Base-by-base conservation (phyloP, 2,888 invertebrate species). In the Liopterus haemorrhoidalis region DNA sequence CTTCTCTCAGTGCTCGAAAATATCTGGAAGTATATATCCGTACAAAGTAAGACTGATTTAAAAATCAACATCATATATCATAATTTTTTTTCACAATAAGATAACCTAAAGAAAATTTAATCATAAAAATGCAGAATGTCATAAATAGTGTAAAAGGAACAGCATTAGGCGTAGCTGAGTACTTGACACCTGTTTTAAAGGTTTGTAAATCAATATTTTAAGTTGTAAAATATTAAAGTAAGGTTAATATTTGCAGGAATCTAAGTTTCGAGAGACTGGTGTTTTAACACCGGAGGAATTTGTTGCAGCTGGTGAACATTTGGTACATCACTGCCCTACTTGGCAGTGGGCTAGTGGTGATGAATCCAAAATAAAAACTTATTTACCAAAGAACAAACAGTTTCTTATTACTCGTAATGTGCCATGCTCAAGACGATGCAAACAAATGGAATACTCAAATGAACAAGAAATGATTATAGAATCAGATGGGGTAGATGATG, bases 281-380 rank as follows among this genome's bases (percentile, higher is more conserved):
- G 95, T 97, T 2, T 67, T 99, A 19, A 99, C 96, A n/a, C 97
- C 97, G 1, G 96, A 96, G 66, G 99, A 97, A 73, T 99, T 97
- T 76, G 91, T 99, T 3, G 92, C 88, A 3, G 97, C 99, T 14
- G 99, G 99, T 1, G 97, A 99, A 63, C 97, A 99, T 69, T 71
- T 99, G 43, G 96, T 97, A 0, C 96, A 99, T 69, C 96, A 97
- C 64, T 99, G 97, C 64, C 97, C 99, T 0, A 97, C 99, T 0
- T 99, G 99, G 99, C 91, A 94, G 63, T 99, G 99, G 99, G 85
- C 90, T 1, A 75, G 78, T 54, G 96, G 95, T 0, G 96, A 97
- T 65, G 88, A 91, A 54, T 74, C 83, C n/a, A 88, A 88, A 69
- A 70, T 81, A 18, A 90, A 93, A 61, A 70, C 86, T 1, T 97